Conservation (phyloP, 2,797 vertebrate species). For the Sphaeramia orbicularis region DNA sequence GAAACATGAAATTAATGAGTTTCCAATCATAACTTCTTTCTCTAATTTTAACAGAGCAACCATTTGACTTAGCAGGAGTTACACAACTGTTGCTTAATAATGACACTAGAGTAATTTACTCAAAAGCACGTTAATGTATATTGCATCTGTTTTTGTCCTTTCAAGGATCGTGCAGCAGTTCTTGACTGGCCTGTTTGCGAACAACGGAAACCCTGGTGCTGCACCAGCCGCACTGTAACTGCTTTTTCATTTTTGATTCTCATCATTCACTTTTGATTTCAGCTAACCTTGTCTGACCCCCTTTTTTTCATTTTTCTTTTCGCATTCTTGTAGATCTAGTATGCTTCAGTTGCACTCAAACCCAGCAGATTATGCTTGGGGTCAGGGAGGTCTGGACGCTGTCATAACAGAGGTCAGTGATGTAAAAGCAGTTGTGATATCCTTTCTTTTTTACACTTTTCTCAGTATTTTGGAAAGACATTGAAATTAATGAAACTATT, state of each 20-base stretch:
- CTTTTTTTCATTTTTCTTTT: not conserved
- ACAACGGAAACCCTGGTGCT: constrained; percentile 84
- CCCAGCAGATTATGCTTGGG: constrained; percentile 95
- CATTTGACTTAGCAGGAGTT: too few species aligned
- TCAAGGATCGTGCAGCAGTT: constrained; percentile 92
- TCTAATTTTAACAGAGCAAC: too few species aligned
- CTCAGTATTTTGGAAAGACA: not conserved
- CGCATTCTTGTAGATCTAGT: constrained; percentile 79
- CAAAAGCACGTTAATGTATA: constrained; percentile 30
- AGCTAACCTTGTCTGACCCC: constrained; percentile 1
- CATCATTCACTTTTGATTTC: constrained; percentile 49
- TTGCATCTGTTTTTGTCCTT: constrained; percentile 32
- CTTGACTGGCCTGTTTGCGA: constrained; percentile 82
- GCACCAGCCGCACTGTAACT: constrained; percentile 89
- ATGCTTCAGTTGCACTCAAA: constrained; percentile 94
- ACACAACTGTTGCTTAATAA: not conserved
- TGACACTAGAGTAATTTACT: constrained; percentile 14
- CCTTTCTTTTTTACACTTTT: not conserved
- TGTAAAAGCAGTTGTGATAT: too few species aligned
- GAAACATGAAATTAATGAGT: too few species aligned
- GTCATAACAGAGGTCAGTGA: constrained; percentile 90
- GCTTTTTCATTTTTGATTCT: constrained; percentile 32
- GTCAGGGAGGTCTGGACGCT: constrained; percentile 92
- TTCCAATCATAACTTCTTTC: too few species aligned
- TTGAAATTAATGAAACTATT: not conserved